Percentiles rank a stretch among this genome's conserved stretches.
Conservation (phyloP, 2,797 vertebrate genomes). For the Myotis pilosus region DNA sequence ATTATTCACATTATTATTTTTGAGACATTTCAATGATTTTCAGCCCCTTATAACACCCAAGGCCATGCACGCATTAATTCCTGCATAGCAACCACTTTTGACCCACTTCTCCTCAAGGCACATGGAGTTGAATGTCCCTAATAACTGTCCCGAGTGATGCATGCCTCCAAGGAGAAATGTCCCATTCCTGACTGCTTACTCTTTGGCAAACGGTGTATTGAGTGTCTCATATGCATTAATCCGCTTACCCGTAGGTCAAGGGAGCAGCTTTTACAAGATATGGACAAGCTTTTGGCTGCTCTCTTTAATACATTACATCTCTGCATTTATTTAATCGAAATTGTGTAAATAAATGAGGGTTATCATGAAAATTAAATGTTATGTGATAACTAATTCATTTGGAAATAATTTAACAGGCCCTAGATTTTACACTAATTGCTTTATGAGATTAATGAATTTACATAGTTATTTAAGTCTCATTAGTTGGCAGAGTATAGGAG, state of each 20-base stretch:
- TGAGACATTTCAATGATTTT: background rate
- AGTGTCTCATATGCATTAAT: background rate
- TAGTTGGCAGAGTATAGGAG: slow-evolving; percentile 70
- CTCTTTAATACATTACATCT: slow-evolving; percentile 72
- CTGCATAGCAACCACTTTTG: too few species aligned
- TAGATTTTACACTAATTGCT: slow-evolving; percentile 83
- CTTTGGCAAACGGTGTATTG: background rate
- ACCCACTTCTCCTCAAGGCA: background rate
- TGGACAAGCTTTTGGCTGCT: slow-evolving; percentile 50
- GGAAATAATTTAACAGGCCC: slow-evolving; percentile 81
- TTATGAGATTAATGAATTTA: slow-evolving; percentile 83
- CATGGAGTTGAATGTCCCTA: background rate
- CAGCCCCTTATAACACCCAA: background rate
- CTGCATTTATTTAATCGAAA: slow-evolving; percentile 76
- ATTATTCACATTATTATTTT: background rate
- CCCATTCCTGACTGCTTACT: background rate
- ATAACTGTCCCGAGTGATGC: background rate
- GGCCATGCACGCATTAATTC: accelerated
- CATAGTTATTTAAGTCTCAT: slow-evolving; percentile 76
- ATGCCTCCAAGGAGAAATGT: background rate
- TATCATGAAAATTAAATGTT: slow-evolving; percentile 80
- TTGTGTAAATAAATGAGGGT: slow-evolving; percentile 80
- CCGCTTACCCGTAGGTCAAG: slow-evolving; percentile 30
- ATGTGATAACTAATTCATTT: slow-evolving; percentile 82
- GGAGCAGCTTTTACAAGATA: slow-evolving; percentile 36